Conservation (phyloP, 37 sponge, comb jelly and placozoan species). For the Petrosia ficiformis region DNA sequence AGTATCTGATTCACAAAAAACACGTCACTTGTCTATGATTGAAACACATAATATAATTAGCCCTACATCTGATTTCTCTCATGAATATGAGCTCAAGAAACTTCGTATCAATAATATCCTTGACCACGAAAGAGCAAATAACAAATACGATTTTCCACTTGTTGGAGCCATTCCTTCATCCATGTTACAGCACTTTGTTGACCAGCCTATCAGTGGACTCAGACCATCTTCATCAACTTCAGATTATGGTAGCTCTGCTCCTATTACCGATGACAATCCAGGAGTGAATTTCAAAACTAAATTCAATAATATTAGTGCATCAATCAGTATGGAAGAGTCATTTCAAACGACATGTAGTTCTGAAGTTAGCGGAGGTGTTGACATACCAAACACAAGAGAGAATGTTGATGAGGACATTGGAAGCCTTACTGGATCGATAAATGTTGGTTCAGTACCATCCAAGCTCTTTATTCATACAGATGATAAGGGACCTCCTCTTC, state of each 20-base stretch:
- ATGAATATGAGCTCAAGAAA: neutral
- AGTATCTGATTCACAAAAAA: neutral
- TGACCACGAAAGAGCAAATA: conserved; percentile 6
- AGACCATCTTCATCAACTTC: neutral
- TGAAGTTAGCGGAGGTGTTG: too few relatives aligned
- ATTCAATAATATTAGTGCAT: too few relatives aligned
- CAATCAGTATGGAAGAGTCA: too few relatives aligned
- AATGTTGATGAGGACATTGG: neutral
- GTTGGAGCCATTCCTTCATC: conserved; percentile 43
- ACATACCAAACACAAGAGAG: neutral
- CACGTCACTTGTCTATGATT: neutral
- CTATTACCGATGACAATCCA: neutral
- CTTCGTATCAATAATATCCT: neutral
- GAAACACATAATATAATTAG: neutral
- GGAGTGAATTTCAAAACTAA: too few relatives aligned
- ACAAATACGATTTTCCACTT: conserved; percentile 26
- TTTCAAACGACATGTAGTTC: too few relatives aligned
- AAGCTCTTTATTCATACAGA: too few relatives aligned
- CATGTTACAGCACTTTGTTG: conserved; percentile 14
- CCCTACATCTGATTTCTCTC: neutral
- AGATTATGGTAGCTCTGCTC: neutral
- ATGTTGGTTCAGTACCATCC: neutral
- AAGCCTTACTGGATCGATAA: neutral
- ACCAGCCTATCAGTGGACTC: neutral
- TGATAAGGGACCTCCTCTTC: too few relatives aligned